phyloP scores from a whole-genome alignment of 2,113 vertebrate genomes.

The Saguinus imperator region DNA sequence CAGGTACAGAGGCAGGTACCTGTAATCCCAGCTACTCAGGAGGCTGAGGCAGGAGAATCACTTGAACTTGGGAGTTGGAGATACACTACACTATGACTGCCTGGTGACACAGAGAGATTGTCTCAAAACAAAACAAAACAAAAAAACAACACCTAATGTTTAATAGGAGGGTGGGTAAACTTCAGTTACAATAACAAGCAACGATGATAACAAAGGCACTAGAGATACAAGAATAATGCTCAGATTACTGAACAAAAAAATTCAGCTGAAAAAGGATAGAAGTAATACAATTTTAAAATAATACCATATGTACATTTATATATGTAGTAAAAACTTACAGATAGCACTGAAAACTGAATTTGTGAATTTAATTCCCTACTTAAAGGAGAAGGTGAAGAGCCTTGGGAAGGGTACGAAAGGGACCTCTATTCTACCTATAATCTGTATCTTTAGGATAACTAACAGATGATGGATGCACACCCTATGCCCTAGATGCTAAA shows the following conservation, averaged over 20 bases:
- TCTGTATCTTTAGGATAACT: not conserved
- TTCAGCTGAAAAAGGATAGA: too few species aligned
- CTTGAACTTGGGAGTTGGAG: too few species aligned
- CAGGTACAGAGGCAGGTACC: too few species aligned
- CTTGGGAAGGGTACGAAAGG: not conserved
- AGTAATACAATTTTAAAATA: not conserved
- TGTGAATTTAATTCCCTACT: not conserved
- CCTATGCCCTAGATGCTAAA: not conserved
- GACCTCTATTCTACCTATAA: not conserved
- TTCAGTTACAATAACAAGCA: not conserved
- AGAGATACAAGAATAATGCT: too few species aligned
- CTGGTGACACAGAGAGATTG: too few species aligned
- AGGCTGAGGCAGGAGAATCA: too few species aligned
- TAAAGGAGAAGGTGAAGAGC: not conserved
- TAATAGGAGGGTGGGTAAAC: not conserved
- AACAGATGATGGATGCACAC: not conserved
- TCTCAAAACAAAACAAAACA: too few species aligned
- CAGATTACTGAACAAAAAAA: too few species aligned
- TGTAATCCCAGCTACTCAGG: too few species aligned
- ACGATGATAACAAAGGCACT: not conserved
- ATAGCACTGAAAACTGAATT: not conserved
- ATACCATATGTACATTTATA: not conserved
- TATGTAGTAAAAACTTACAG: not conserved
- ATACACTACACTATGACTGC: too few species aligned
- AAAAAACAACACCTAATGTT: not conserved